Evolutionary conservation across 2,797 vertebrate genomes (phyloP), one percentile per base, ranked within the genome.

Genomic region (Erpetoichthys calabaricus): DNA sequence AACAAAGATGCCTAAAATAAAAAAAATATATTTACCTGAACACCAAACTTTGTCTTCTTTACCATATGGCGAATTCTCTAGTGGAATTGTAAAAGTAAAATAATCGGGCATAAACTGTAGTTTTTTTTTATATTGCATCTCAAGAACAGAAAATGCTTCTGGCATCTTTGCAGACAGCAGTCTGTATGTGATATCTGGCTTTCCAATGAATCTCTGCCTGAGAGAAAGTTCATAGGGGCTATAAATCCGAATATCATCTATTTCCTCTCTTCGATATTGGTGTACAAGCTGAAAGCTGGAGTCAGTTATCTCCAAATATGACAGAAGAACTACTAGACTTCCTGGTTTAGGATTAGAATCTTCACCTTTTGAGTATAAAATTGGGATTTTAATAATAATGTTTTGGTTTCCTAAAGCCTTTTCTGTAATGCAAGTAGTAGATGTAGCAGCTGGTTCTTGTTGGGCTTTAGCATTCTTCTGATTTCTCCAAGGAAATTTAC

Each of bases 161-260:
- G 89, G 86, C 89, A 99, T 94, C 64, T 78, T 89, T 8, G 91
- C 94, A 0, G 96, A 94, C 55, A 96, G 71, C 5, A 97, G 67
- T 2, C 76, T 77, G 67, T 74, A 92, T 61, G 83, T 79, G 49
- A 86, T 71, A 62, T 98, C 95, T 0, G 94, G 91, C 53, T 78
- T 88, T 2, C 94, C 96, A 0, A 95, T 92, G 46, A 93, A 93
- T 0, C 92, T 72, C 70, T 97, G 96, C 6, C 88, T 79, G 5
- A 99, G 45, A 0, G 84, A 86, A 59, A 99, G 66, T 63, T 98
- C 92, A 2, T 97, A 98, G 0, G 89, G 91, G 0, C 75, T 85
- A 59, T 87, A 83, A 50, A 94, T 85, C 2, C 75, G 79, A 63
- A 99, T 77, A 42, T 95, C 91, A 0, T 98, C 94, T 0, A 98